Evolutionary conservation across 2,797 vertebrate species (phyloP).

Genomic region (Falco peregrinus): DNA sequence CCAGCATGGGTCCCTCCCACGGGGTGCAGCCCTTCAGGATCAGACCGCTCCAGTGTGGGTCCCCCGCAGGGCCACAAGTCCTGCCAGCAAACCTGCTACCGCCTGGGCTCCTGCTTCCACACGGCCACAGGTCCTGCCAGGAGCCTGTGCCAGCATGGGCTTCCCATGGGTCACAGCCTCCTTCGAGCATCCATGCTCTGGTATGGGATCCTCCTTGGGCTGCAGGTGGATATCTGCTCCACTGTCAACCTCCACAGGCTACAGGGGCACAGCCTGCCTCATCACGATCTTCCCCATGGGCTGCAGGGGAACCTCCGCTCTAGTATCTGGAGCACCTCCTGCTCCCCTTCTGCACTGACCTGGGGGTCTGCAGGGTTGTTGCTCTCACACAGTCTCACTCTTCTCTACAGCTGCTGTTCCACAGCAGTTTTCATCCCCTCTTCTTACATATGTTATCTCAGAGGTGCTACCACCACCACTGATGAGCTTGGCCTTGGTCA

Average conservation of each 20-base stretch:
- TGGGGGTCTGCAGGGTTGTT: background rate
- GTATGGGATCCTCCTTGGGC: no score
- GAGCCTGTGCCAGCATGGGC: background rate
- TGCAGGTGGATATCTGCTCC: no score
- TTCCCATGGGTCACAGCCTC: no score
- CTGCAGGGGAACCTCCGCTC: background rate
- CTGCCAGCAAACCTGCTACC: background rate
- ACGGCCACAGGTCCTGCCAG: background rate
- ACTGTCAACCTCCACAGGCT: no score
- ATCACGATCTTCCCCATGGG: accelerated
- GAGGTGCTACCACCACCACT: accelerated
- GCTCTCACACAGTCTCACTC: background rate
- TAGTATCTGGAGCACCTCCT: background rate
- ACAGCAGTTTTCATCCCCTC: no score
- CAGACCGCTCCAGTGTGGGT: background rate
- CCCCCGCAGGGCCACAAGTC: no score
- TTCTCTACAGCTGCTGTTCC: background rate
- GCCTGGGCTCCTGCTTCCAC: background rate
- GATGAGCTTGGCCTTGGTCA: accelerated
- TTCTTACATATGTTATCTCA: background rate
- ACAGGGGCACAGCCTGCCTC: background rate
- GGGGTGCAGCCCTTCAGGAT: background rate
- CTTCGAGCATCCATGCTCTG: no score
- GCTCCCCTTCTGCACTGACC: background rate
- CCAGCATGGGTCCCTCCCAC: background rate